Evolutionary conservation across 2,113 vertebrate genomes (phyloP), one percentile per base, ranked within the genome.

Genomic region (Ardeotis arabs): DNA sequence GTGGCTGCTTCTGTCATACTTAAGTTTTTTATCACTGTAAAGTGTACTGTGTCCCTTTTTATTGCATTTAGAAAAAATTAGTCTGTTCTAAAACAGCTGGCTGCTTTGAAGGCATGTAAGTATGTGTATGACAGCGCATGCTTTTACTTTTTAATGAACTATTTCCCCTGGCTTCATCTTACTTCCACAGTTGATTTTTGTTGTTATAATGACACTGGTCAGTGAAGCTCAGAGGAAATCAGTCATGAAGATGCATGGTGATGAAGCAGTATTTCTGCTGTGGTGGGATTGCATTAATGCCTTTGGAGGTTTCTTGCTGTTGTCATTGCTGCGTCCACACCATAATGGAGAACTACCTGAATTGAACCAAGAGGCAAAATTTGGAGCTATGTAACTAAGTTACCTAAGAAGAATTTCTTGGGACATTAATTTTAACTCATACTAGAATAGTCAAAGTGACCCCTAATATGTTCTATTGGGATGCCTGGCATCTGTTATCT

Each of bases 81-180:
- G 79, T 68, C 69, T 96, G 85, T 88, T 95, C 90, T 92, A 94
- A 97, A 97, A 80, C 87, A 97, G 89, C 95, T 97, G 95, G 91
- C 90, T 94, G 94, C 93, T 98, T 95, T 93, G 96, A 97, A 77
- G 78, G 91, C 17, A 28, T 96, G 93, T 62, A 41, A 89, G 85
- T 82, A 67, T 93, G 80, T 75, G 45, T 84, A 70, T 75, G 95
- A 90, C 90, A 94, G 90, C 11, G 7, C 83, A 89, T 59, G 88
- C 95, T 96, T 97, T 98, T 98, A 98, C 96, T 98, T 97, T 97
- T 98, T 97, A 97, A 97, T 98, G 96, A 98, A 94, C 95, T 97
- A n/a, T 95, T 97, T 97, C 97, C 96, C 97, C 81, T 94, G 93
- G 96, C 96, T 96, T 94, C 84, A 33, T 96, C 89, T 67, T 97